Percentiles rank a stretch among this genome's conserved stretches.
phyloP scores from a whole-genome alignment of 2,888 invertebrate genomes.

The Choristoneura rosaceana region DNA sequence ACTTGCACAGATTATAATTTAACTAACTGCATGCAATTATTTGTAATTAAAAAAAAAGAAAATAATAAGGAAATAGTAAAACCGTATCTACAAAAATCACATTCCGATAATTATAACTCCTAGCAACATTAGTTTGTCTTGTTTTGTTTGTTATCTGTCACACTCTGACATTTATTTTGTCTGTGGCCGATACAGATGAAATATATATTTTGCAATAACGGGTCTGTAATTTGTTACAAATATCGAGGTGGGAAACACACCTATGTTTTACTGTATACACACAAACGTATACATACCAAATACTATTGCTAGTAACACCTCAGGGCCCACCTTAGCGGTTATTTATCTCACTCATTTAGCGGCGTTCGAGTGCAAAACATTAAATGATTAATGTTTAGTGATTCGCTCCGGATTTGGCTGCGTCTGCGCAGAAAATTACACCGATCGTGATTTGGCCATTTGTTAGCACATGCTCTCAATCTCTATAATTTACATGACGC shows the following conservation, averaged over 20 bases:
- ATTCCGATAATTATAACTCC: no score
- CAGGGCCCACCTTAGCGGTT: constrained; percentile 8
- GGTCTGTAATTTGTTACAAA: not conserved
- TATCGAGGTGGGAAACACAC: not conserved
- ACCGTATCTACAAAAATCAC: no score
- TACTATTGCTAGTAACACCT: not conserved
- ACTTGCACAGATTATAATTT: not conserved
- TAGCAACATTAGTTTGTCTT: no score
- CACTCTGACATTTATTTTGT: no score
- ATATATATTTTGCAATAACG: no score
- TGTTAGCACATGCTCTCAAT: constrained; percentile 47
- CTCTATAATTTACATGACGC: constrained; percentile 9
- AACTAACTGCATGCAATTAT: not conserved
- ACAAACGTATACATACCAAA: not conserved
- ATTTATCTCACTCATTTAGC: constrained; percentile 28
- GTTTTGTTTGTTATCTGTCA: no score
- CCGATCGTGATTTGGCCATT: constrained; percentile 64
- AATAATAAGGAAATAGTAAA: not conserved
- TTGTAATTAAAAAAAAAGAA: not conserved
- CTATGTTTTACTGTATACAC: not conserved
- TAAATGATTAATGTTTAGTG: constrained; percentile 55
- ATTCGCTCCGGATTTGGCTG: constrained; percentile 46
- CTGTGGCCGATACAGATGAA: no score
- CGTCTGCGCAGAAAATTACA: constrained; percentile 52
- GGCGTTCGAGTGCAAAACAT: constrained; percentile 42